A percentile compares a stretch with the other conserved stretches of the same genome.
Evolutionary conservation across 2,797 vertebrate genomes (phyloP).

Genomic region (Eutrigla gurnardus): DNA sequence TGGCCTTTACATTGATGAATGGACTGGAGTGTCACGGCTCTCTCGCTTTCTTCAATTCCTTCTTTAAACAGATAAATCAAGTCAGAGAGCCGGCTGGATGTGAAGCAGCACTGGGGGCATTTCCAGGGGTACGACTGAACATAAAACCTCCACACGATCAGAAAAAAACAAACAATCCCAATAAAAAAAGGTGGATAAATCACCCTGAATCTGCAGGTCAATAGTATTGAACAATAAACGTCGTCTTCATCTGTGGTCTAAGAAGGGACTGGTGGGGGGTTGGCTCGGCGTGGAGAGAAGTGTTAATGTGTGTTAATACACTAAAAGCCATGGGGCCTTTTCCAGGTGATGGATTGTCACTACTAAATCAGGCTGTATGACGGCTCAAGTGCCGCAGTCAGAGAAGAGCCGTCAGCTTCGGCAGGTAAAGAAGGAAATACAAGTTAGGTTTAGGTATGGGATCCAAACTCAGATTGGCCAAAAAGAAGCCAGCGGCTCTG

Average conservation of each 20-base stretch:
- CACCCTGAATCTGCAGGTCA: slow-evolving; percentile 64
- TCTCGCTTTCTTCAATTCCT: slow-evolving; percentile 59
- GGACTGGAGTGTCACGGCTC: slow-evolving; percentile 54
- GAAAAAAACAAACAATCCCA: slow-evolving; percentile 53
- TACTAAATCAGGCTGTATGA: slow-evolving; percentile 73
- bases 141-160: slow-evolving; percentile 48
- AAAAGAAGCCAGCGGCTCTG: too few relatives aligned
- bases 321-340: slow-evolving; percentile 79
- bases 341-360: slow-evolving; percentile 66
- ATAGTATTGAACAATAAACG: slow-evolving; percentile 71
- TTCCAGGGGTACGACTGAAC: slow-evolving; percentile 34
- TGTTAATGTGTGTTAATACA: slow-evolving; percentile 81
- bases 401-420: slow-evolving; percentile 44
- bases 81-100: slow-evolving; percentile 39
- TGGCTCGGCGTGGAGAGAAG: slow-evolving; percentile 39
- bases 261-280: slow-evolving; percentile 31
- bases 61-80: slow-evolving; percentile 77
- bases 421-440: slow-evolving; percentile 31
- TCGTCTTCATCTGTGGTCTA: slow-evolving; percentile 57
- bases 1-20: slow-evolving; percentile 72
- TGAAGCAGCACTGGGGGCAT: slow-evolving; percentile 28
- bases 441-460: slow-evolving; percentile 16
- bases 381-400: slow-evolving; percentile 58
- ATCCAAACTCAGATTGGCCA: not conserved
- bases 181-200: slow-evolving; percentile 76